Base-by-base conservation (phyloP, 2,797 vertebrate genomes). In the Acrocephalus scirpaceus region DNA sequence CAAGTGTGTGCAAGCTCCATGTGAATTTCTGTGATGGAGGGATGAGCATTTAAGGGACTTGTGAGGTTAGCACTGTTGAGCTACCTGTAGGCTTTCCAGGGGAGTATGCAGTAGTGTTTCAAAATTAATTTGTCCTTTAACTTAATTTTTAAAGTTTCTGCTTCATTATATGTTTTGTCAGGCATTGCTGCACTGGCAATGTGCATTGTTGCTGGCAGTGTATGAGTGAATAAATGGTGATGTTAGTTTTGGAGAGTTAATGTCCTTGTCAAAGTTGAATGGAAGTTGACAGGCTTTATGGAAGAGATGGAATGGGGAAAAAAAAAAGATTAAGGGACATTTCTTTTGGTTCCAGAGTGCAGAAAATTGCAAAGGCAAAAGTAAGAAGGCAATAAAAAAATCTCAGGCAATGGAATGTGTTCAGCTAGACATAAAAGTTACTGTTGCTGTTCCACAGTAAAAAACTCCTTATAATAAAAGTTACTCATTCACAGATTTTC, bases 281-380 rank as follows among this genome's bases (percentile, higher is more conserved):
- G 42, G 61, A 70, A 76, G 80, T 87, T 89, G 82, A 66, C 8
- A 27, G 17, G 23, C 45, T 66, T 79, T 58, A 57, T 77, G 40
- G 34, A 18, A n/a, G 36, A 77, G 12, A 36, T 0, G 1, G 7
- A 10, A 13, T 18, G 4, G 4, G 6, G 1, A 16, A 7, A 7
- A 3, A 7, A 3, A 13, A 25, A 25, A 3, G 0, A 0, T 17
- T 60, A 11, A 2, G 32, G 15, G 13, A 3, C 17, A 48, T 87
- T 92, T 83, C 16, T 88, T 20, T 45, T 7, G 1, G 1, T 65
- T 88, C 8, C 25, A 40, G 54, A 65, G 16, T 65, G 7, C 1
- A 1, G 51, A 27, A 48, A 86, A 72, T 30, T 65, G 51, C 34
- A 73, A 79, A 78, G 54, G 36, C 51, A 69, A 48, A 89, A 86